A percentile compares a stretch with the other conserved stretches of the same genome.
Conservation (phyloP, 2,113 vertebrate genomes). For the Eubucco bourcierii region DNA sequence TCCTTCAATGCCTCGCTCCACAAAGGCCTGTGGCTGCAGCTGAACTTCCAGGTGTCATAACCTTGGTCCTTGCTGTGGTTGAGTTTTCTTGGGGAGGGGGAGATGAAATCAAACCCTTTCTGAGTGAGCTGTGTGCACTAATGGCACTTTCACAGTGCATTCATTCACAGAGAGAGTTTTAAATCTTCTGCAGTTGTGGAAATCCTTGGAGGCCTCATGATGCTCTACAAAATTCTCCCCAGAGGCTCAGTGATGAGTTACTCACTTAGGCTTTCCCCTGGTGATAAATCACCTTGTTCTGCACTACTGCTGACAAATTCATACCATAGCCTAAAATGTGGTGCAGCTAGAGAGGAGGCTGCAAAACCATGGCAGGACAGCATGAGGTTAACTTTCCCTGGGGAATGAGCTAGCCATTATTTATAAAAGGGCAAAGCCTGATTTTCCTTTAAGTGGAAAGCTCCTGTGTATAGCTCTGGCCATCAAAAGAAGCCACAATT, state of each 20-base stretch:
- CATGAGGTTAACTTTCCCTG: not conserved
- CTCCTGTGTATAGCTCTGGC: not conserved
- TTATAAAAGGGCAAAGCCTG: not conserved
- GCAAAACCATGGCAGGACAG: not conserved
- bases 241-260: not conserved
- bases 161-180: not conserved
- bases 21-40: not conserved
- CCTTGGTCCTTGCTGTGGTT: not conserved
- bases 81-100: not conserved
- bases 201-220: not conserved
- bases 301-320: not conserved
- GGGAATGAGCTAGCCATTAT: not conserved
- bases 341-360: not conserved
- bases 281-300: not conserved
- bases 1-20: not conserved
- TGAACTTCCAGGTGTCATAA: not conserved
- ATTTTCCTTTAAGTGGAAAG: slow-evolving; percentile 3
- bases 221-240: not conserved
- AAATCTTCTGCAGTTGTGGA: not conserved
- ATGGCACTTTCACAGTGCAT: rapidly evolving
- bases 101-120: not conserved
- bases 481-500: slow-evolving; percentile 1
- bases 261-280: not conserved
- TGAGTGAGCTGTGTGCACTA: rapidly evolving
- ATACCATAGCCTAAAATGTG: not conserved